Base-by-base conservation (phyloP, 2,113 vertebrate species). In the Pontoporia blainvillei region DNA sequence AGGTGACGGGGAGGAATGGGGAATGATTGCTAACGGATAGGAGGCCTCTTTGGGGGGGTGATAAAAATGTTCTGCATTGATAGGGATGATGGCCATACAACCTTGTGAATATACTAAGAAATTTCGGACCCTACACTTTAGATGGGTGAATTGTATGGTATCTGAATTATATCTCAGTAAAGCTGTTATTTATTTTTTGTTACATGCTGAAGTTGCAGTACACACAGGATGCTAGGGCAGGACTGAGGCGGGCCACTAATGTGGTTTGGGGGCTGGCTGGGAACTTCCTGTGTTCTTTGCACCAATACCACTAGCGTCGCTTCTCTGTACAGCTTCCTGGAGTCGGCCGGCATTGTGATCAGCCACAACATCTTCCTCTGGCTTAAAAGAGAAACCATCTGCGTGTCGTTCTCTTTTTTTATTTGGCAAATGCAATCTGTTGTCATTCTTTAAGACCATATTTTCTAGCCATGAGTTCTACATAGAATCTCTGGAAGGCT, bases 271-370 rank as follows among this genome's bases (percentile, higher is more conserved):
- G 34, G 21, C 66, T 71, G 36, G 3, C 83, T 3, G 36, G 1
- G 36, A 39, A 2, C 66, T 75, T 79, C 78, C 78, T 69, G 85
- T 67, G 78, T 44, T 90, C 39, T 14, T 1, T 5, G 12, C 9
- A 9, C 72, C 10, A 15, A 14, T 23, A 2, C 2, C 14, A 3
- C 3, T 3, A 21, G 14, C 12, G 0, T 41, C 21, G 0, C 27
- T 29, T 64, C 57, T 81, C 54, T 39, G 46, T 7, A 13, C 39
- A 5, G 59, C 12, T 81, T 92, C 36, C 79, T n/a, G 59, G 57
- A 72, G 20, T 0, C 5, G 1, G 3, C 15, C 4, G 20, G 20
- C 41, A 0, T 1, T 9, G 57, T 7, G 57, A n/a, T 23, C 44
- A n/a, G 18, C 78, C 46, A 46, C 78, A 25, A 59, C 27, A 15